Base-by-base conservation (phyloP, 2,113 vertebrate species). In the Garra rufa region DNA sequence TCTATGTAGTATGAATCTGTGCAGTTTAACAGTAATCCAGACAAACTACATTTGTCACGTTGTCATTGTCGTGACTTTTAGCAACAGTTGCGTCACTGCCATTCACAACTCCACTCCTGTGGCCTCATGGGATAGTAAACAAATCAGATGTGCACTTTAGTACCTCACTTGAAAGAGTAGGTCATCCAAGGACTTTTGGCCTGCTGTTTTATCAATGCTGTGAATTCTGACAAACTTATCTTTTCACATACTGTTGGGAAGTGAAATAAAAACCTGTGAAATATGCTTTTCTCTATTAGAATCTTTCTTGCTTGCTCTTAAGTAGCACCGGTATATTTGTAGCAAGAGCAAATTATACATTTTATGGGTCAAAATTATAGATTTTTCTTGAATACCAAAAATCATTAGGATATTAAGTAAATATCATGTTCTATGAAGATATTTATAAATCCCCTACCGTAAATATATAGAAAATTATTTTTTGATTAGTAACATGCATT, bases 111-210 rank as follows among this genome's bases (percentile, higher is more conserved):
- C 50, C 50, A 8, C 19, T 55, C 50, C 50, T 14, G 50, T 21
- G 50, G 50, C 52, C 52, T 57, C 52, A n/a, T 57, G 52, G 52
- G 52, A 57, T n/a, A 57, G 52, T 57, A 57, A 57, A 57, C 52
- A 57, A 8, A 57, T 52, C 50, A 52, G 50, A 52, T 9, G 19
- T 57, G 19, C 19, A 57, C 52, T n/a, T 57, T 8, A 57, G 2
- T 57, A 57, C 21, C 52, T 57, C 50, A 2, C 50, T 21, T 55
- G 17, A 55, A 55, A 55, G 8, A 55, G 50, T 21, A 55, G 50
- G 50, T 55, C 50, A 55, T 21, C 50, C 50, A 21, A 19, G 50
- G 50, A 55, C 50, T 55, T 55, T 19, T 55, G 50, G 17, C 19
- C 50, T 55, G 50, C 17, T 55, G 17, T 55, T 52, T 55, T 0